These are phyloP conservation scores for Phrynocephalus forsythii DNA, from an alignment of 2,797 vertebrate species.

Conservation along the genomic window DNA sequence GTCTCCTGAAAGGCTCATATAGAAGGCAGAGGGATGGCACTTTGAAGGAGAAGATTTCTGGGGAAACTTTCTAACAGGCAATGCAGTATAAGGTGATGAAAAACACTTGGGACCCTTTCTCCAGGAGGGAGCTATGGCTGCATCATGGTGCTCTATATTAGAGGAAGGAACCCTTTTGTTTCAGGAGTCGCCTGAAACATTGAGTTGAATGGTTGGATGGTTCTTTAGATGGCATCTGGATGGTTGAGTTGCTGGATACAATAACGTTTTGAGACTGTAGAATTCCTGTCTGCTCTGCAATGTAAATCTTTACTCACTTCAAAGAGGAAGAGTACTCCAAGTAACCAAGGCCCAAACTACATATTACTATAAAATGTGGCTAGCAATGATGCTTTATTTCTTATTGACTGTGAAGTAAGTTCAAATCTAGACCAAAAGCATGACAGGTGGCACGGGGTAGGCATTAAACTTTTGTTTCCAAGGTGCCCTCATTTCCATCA, in stretches of 20 bases:
- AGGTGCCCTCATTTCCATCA: background rate
- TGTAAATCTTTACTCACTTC: background rate
- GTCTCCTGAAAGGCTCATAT: too few species aligned
- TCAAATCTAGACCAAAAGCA: background rate
- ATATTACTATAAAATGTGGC: background rate
- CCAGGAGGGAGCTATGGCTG: too few species aligned
- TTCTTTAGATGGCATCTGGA: background rate
- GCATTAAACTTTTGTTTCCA: background rate
- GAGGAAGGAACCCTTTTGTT: background rate
- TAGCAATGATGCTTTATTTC: background rate
- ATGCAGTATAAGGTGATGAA: too few species aligned
- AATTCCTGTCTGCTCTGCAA: background rate
- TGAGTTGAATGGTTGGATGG: too few species aligned
- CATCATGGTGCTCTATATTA: too few species aligned
- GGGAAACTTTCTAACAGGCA: too few species aligned
- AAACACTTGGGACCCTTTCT: too few species aligned
- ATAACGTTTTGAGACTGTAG: background rate
- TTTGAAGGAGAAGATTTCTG: too few species aligned
- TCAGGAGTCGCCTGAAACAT: background rate
- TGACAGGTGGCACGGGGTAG: background rate
- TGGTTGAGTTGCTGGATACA: rapidly evolving
- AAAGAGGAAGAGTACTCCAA: background rate
- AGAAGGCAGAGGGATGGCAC: too few species aligned
- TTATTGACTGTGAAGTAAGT: background rate
- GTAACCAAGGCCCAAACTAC: background rate